Evolutionary conservation across 2,113 vertebrate genomes (phyloP).

Genomic region (Oxyruncus cristatus): DNA sequence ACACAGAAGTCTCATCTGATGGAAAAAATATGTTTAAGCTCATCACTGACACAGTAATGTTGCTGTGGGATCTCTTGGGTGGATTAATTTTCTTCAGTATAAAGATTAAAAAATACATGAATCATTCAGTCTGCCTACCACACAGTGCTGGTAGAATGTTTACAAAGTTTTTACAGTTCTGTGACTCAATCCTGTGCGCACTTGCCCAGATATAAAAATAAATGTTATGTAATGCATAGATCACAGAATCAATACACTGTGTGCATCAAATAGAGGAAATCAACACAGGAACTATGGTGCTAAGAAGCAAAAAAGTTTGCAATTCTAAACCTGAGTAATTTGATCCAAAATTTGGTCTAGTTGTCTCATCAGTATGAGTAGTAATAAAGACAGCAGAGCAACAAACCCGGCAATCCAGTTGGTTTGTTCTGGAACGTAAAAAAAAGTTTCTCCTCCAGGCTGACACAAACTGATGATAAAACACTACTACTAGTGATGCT

Average conservation of each 20-base stretch:
- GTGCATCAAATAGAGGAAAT: background rate
- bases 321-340: background rate
- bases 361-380: background rate
- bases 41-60: background rate
- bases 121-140: background rate
- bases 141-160: background rate
- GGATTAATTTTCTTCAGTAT: background rate
- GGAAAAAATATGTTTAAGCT: background rate
- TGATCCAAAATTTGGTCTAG: background rate
- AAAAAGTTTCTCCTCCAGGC: background rate
- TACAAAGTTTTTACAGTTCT: background rate
- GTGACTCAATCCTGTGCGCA: background rate
- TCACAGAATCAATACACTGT: background rate
- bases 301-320: background rate
- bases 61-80: background rate
- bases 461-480: background rate
- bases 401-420: background rate
- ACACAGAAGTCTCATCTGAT: background rate
- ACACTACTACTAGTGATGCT: background rate
- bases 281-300: background rate
- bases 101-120: background rate
- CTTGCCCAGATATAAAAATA: slow-evolving; percentile 20
- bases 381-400: background rate
- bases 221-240: background rate
- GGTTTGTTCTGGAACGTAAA: background rate